Evolutionary conservation across 2,888 invertebrate species (phyloP), one percentile per base, ranked within the genome.

Genomic region (Panopea generosa): DNA sequence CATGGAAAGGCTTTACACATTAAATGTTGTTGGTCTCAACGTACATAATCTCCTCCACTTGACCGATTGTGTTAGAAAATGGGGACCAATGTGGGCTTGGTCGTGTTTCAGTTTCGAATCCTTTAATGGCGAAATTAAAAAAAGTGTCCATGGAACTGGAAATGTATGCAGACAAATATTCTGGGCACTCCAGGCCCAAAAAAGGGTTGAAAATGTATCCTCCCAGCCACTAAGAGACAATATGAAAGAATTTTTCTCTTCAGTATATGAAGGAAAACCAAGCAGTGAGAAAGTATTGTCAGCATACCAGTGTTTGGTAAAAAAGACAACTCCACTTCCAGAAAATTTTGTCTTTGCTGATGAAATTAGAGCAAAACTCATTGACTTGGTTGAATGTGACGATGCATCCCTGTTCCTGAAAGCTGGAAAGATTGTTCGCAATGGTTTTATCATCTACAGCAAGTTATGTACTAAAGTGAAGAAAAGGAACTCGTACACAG

Each of bases 11-110:
- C 38, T 61, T 11, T 61, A 45, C 20, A 33, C 33, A 4, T 33
- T 33, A 7, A 33, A 7, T 45, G 16, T 20, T 7, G 9, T 24
- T 50, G 52, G 63, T 18, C 24, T 79, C 11, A 79, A 82, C 74
- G 68, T 82, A 1, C 79, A 83, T 29, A 79, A 77, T 26, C 62
- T 77, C 11, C 52, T 56, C 1, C 76, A 83, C 47, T 18, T 77
- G n/a, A 50, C 47, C 2, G n/a, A 24, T 2, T 80, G 53, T 67
- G 77, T 83, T 3, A 56, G 38, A 38, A 45, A 20, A 40, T 76
- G 75, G 72, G 77, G 83, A n/a, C 83, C 83, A 18, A 24, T 83
- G 7, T 80, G 83, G 83, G 69, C 70, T 45, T 83, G 77, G 77
- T 83, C 80, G 7, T 80, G 80, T 55, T 80, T 80, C 60, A 20